These are phyloP conservation scores for Rhagoletis pomonella DNA, from an alignment of 1,140 invertebrate genomes.

Conservation along the genomic window DNA sequence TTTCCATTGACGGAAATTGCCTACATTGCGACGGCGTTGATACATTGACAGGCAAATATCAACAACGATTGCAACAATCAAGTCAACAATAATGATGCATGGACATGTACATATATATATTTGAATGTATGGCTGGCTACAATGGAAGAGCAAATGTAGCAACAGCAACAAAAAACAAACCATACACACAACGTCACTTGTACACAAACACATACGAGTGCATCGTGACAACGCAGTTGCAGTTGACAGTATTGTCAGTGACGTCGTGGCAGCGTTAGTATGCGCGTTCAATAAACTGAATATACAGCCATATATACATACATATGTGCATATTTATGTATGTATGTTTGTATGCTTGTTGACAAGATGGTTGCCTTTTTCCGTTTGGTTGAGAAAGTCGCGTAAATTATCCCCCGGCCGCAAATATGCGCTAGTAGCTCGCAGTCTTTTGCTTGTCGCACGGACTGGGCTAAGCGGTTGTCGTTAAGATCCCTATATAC, in stretches of 20 bases:
- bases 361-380: neutral
- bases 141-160: neutral
- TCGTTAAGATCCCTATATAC: no score
- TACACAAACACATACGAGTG: no score
- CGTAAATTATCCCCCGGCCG: neutral
- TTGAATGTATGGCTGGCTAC: neutral
- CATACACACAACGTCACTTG: no score
- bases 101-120: neutral
- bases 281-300: neutral
- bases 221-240: neutral
- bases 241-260: neutral
- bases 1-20: conserved; percentile 48
- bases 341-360: neutral
- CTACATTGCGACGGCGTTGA: conserved; percentile 35
- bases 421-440: neutral
- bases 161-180: neutral
- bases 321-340: no score
- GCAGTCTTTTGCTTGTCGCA: neutral
- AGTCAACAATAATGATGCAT: neutral
- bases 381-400: neutral
- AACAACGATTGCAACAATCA: conserved; percentile 15
- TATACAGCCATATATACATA: no score
- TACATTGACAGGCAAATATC: conserved; percentile 46
- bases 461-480: neutral
- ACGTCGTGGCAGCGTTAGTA: neutral